Conservation (phyloP, 1,140 invertebrate genomes). For the Geopemphigus sp. region DNA sequence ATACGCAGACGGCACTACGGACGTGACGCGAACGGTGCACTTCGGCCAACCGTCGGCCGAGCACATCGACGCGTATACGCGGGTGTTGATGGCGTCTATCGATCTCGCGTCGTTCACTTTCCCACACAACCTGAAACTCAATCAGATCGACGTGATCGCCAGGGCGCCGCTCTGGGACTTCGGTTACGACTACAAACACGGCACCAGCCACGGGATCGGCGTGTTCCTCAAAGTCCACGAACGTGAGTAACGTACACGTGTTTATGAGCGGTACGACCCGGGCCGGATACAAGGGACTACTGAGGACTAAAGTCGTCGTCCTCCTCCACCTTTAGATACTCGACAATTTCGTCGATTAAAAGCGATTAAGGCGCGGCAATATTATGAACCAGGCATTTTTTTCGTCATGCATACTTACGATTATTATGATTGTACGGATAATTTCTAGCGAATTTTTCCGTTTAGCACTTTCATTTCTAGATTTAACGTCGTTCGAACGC, state of each 20-base stretch:
- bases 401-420: too few species aligned
- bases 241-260: conserved; percentile 60
- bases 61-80: conserved; percentile 80
- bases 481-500: too few species aligned
- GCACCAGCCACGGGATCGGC: conserved; percentile 88
- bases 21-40: conserved; percentile 88
- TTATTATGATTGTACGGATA: too few species aligned
- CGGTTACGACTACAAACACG: conserved; percentile 80
- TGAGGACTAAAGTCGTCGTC: too few species aligned
- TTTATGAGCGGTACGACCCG: too few species aligned
- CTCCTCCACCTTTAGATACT: too few species aligned
- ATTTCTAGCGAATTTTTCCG: too few species aligned
- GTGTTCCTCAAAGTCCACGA: conserved; percentile 81
- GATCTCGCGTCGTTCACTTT: conserved; percentile 68
- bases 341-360: too few species aligned
- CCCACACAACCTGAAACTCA: conserved; percentile 65
- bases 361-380: too few species aligned
- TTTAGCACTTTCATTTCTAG: too few species aligned
- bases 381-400: too few species aligned
- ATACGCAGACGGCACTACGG: conserved; percentile 80
- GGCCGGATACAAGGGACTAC: too few species aligned
- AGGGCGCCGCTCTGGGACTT: conserved; percentile 76
- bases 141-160: conserved; percentile 72
- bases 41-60: conserved; percentile 73
- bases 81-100: conserved; percentile 84